These are phyloP conservation scores for Protaetia brevitarsis DNA, from an alignment of 1,140 invertebrate genomes.

Conservation along the genomic window DNA sequence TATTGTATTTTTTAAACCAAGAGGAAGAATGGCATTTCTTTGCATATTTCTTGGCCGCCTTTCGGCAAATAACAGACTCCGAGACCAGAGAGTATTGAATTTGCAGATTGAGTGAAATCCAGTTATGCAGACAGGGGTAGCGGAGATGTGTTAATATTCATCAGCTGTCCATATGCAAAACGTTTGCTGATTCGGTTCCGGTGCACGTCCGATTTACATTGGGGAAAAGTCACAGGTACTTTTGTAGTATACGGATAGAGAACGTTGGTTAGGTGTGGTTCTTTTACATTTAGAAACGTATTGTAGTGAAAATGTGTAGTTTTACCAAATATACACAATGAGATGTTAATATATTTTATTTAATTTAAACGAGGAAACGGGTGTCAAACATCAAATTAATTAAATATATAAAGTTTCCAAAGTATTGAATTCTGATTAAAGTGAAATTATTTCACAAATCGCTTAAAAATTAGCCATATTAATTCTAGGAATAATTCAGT, in stretches of 20 bases:
- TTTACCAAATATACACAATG: too few species aligned
- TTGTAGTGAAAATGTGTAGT: too few species aligned
- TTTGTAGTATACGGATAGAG: background rate
- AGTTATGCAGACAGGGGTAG: conserved; percentile 25
- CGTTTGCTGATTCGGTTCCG: conserved; percentile 46
- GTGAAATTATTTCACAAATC: too few species aligned
- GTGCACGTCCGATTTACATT: conserved; percentile 40
- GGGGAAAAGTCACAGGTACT: conserved; percentile 19
- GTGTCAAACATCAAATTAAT: too few species aligned
- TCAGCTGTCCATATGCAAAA: conserved; percentile 47
- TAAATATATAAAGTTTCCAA: too few species aligned
- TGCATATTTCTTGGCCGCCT: background rate
- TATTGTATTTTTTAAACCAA: background rate
- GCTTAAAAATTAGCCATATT: too few species aligned
- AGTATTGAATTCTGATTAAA: too few species aligned
- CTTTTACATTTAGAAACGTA: background rate
- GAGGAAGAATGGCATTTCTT: background rate
- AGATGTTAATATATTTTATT: too few species aligned
- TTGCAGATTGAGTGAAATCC: conserved; percentile 23
- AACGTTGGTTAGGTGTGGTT: background rate
- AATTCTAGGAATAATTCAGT: too few species aligned
- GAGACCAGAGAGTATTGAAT: conserved; percentile 21
- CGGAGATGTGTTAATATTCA: conserved; percentile 44
- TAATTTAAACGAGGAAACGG: too few species aligned
- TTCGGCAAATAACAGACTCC: conserved; percentile 6